Evolutionary conservation across 2,888 invertebrate genomes (phyloP), one percentile per base, ranked within the genome.

Genomic region (Parelbella ahira): DNA sequence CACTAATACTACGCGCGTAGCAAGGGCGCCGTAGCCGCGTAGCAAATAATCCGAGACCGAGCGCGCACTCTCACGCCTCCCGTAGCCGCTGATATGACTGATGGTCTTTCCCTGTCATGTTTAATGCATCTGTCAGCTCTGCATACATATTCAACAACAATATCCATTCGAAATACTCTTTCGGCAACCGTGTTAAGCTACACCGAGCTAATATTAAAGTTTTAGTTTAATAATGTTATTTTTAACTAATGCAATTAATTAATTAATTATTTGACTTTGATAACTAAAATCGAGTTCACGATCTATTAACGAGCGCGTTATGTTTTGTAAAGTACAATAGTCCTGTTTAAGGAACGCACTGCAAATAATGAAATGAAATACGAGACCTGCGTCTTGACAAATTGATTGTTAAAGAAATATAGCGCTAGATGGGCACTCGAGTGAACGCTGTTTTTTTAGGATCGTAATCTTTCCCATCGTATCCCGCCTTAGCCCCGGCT

Each of bases 381-480:
- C n/a, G n/a, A n/a, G n/a, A n/a, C n/a, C n/a, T n/a, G n/a, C n/a
- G n/a, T 12, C 33, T 11, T 28, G 27, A 27, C 27, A 33, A 41
- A 11, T 33, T 24, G 19, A 32, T 37, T 32, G 41, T 20, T 33
- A 33, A 33, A 33, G 33, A 33, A 41, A 33, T 27, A 41, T 41
- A 41, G 27, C 6, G 27, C 19, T 27, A 27, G 32, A 39, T 77
- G 72, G 75, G 77, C 74, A 76, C 69, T 68, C 68, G 64, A 76
- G 74, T 77, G 73, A 71, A 69, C 68, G 68, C 71, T 87, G 81
- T 87, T 87, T 87, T 87, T 84, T 87, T 87, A 87, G 87, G 87
- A 87, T 79, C 76, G 75, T 84, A 87, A 87, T 87, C 86, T 86
- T 81, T 62, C 74, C 68, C 64, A 65, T 68, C 74, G 80, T 75